Conservation (phyloP, 2,113 vertebrate genomes). For the Rhea pennata region DNA sequence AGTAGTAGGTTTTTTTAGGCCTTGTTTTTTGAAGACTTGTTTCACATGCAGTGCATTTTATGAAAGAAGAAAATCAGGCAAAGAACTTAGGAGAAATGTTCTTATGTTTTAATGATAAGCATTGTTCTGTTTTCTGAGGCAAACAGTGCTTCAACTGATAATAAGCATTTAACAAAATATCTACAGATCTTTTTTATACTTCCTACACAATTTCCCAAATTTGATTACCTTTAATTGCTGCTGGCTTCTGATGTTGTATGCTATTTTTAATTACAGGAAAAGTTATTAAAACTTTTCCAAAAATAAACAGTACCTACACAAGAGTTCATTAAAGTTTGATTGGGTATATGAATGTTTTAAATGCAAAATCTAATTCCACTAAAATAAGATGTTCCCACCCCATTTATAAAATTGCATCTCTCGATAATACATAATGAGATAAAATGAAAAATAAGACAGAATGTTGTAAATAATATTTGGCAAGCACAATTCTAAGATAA, state of each 20-base stretch:
- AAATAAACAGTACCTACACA: constrained; percentile 59
- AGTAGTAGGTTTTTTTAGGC: constrained; percentile 99
- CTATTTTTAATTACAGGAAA: constrained; percentile 80
- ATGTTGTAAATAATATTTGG: constrained; percentile 69
- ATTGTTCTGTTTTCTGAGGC: constrained; percentile 88
- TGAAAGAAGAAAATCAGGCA: constrained; percentile 91
- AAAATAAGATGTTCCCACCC: constrained; percentile 70
- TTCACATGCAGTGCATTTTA: constrained; percentile 96
- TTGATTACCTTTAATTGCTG: constrained; percentile 87
- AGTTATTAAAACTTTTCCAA: constrained; percentile 80
- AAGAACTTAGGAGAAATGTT: constrained; percentile 89
- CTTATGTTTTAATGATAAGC: constrained; percentile 91
- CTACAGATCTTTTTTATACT: constrained; percentile 88
- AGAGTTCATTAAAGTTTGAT: constrained; percentile 74
- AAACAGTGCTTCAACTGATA: constrained; percentile 88
- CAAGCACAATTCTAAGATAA: constrained; percentile 57
- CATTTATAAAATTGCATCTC: constrained; percentile 71
- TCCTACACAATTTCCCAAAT: constrained; percentile 90
- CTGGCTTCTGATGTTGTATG: constrained; percentile 70
- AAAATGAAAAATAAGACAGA: constrained; percentile 70
- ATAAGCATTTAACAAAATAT: constrained; percentile 87
- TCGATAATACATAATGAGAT: constrained; percentile 72
- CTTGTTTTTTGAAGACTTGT: constrained; percentile 99
- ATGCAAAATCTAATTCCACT: constrained; percentile 68
- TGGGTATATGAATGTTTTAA: constrained; percentile 68